Evolutionary conservation across 2,888 invertebrate genomes (phyloP).

Genomic region (Drosophila meridionalis): DNA sequence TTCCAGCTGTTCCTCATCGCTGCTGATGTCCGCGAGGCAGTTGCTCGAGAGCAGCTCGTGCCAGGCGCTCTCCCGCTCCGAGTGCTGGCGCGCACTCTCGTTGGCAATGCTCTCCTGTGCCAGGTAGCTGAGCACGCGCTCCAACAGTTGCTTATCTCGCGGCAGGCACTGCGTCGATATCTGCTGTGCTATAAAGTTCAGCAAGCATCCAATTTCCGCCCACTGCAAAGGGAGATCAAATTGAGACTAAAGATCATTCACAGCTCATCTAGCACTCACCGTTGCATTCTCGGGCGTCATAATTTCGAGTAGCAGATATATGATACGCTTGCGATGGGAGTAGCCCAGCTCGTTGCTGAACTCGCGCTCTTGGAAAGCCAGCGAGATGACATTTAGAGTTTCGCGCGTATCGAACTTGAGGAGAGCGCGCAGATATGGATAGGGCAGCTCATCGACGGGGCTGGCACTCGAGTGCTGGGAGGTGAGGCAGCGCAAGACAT

Average conservation of each 20-base stretch:
- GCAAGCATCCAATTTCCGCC: constrained; percentile 87
- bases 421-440: constrained; percentile 90
- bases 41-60: constrained; percentile 89
- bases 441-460: constrained; percentile 87
- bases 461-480: constrained; percentile 89
- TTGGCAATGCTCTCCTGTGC: constrained; percentile 84
- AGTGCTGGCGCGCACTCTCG: constrained; percentile 86
- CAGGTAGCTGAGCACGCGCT: constrained; percentile 88
- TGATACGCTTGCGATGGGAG: constrained; percentile 90
- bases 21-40: constrained; percentile 87
- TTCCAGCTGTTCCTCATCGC: constrained; percentile 87
- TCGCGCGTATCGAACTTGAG: constrained; percentile 93
- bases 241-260: background rate
- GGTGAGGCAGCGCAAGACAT: constrained; percentile 89
- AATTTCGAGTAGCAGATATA: constrained; percentile 91
- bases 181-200: constrained; percentile 89
- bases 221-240: constrained; percentile 68
- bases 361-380: constrained; percentile 93
- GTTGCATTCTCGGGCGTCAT: constrained; percentile 89
- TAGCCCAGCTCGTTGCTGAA: constrained; percentile 90
- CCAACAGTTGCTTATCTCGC: constrained; percentile 86
- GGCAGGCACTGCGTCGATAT: constrained; percentile 86
- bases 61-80: constrained; percentile 91
- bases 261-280: constrained; percentile 85
- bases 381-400: constrained; percentile 92